These are phyloP conservation scores for Pelobates fuscus DNA, from an alignment of 2,113 vertebrate genomes.

Conservation along the genomic window DNA sequence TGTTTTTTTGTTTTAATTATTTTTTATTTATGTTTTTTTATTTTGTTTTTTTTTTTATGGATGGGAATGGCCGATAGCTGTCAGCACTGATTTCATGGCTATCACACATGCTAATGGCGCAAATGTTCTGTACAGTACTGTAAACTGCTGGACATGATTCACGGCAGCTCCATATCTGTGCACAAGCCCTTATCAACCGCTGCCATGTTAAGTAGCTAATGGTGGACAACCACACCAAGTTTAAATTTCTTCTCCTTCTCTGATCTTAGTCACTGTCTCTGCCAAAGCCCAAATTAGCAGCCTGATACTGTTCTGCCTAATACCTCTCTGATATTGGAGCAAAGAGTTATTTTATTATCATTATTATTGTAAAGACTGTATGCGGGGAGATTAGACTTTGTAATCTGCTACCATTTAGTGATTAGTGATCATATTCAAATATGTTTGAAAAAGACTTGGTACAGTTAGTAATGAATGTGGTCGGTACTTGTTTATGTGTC, in stretches of 20 bases:
- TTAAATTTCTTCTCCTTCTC: not conserved
- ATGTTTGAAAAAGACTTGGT: conserved; percentile 26
- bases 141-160: conserved; percentile 7
- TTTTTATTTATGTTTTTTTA: not conserved
- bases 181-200: conserved; percentile 6
- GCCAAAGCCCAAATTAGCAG: not conserved
- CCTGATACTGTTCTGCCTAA: not conserved
- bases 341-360: not conserved
- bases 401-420: not conserved
- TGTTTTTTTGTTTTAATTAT: conserved; percentile 12
- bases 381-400: not conserved
- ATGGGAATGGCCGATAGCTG: conserved; percentile 29
- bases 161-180: conserved; percentile 17
- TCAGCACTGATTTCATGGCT: conserved; percentile 22
- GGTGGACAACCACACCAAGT: conserved; percentile 23
- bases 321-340: not conserved
- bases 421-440: not conserved
- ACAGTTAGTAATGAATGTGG: conserved; percentile 14
- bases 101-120: conserved; percentile 16
- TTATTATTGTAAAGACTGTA: no score
- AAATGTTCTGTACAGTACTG: conserved; percentile 33
- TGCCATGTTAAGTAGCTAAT: conserved; percentile 16
- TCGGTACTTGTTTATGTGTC: conserved; percentile 22
- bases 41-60: conserved; percentile 3
- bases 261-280: not conserved